phyloP scores from a whole-genome alignment of 2,888 invertebrate species.

The Acanthococcus lagerstroemiae region DNA sequence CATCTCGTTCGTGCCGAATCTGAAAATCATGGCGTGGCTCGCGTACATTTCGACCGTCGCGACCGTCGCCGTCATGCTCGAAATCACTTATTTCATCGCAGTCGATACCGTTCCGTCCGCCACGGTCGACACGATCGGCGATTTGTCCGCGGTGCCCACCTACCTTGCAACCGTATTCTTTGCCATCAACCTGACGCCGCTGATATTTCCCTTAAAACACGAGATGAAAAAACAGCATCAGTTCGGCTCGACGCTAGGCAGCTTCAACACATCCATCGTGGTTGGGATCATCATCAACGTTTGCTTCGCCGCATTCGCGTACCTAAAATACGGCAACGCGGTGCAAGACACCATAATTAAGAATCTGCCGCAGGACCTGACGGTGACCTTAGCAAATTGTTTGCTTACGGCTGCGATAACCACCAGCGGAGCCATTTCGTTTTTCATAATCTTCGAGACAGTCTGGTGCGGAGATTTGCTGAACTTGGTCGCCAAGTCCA shows the following conservation, averaged over 20 bases:
- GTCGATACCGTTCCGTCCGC: background rate
- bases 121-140: background rate
- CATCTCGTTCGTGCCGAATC: constrained; percentile 1
- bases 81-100: background rate
- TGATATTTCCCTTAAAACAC: constrained; percentile 9
- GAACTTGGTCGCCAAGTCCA: background rate
- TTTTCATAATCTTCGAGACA: constrained; percentile 9
- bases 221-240: constrained; percentile 6
- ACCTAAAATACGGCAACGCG: constrained; percentile 7
- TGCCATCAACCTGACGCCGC: background rate
- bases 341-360: background rate
- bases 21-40: background rate
- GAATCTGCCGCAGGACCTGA: constrained; percentile 8
- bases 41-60: background rate
- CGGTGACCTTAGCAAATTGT: background rate
- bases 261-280: background rate
- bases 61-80: background rate
- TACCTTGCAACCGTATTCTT: constrained; percentile 1
- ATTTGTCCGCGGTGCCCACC: constrained; percentile 3
- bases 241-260: background rate
- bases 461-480: constrained; percentile 5
- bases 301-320: background rate
- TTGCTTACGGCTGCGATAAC: background rate
- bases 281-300: background rate
- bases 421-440: background rate